Evolutionary conservation across 92 coral and sea anemone species (phyloP), one percentile per base, ranked within the genome.

Genomic region (Isaurus tuberculatus): DNA sequence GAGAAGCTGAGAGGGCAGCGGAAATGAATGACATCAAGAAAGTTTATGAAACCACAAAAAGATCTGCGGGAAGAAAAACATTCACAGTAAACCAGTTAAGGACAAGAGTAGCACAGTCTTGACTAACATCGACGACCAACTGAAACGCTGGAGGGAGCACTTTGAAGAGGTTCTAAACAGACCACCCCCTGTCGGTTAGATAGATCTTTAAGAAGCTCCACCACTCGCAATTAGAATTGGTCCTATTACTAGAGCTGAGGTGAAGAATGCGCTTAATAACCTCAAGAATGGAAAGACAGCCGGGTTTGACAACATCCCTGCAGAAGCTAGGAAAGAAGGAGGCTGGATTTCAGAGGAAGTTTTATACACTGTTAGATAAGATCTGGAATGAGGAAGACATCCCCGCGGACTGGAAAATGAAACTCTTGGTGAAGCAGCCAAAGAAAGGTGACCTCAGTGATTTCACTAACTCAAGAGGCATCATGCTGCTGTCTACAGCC

Each of bases 1-100:
- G 0, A 34, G 79, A 36, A 46, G 79, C 70, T 1, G 46, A 40
- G 9, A 33, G 65, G 5, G 79, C 79, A 33, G 65, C 79, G 14
- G 68, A 28, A 44, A 31, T 40, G 79, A 43, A 43, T 26, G 79
- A 73, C 79, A 43, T 73, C 48, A 73, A 73, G 58, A 73, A 33
- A 73, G 79, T 73, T 20, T 53, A 20, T 6, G 22, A 40, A 2
- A 40, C 11, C 46, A 40, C 3, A 2, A 2, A 40, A 2, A 2
- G 46, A 8, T 4, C 46, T 40, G 46, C 0, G 7, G 46, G 46
- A 40, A 40, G 46, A 40, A 40, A 40, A 16, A 8, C 61, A 53
- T 20, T 20, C n/a, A 53, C 0, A 3, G 61, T 5, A 20, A 53
- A 53, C 20, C 61, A 4, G 25, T 5, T 20, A 53, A 53, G 61